Percentiles rank a stretch among this genome's conserved stretches.
These are phyloP conservation scores for Octonoba sinensis DNA, from an alignment of 2,888 invertebrate genomes.

Conservation along the genomic window DNA sequence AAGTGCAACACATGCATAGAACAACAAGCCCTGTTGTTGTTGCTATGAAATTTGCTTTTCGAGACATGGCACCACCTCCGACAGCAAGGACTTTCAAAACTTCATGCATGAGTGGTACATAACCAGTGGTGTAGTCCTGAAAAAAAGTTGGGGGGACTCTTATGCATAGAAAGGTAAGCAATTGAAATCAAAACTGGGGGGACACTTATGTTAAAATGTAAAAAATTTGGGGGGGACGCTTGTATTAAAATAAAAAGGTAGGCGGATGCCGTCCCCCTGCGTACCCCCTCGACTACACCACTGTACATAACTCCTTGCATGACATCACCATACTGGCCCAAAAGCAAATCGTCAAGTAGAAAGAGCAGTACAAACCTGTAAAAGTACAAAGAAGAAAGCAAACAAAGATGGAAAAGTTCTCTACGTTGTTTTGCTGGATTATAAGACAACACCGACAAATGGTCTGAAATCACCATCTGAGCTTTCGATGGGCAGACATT, in stretches of 20 bases:
- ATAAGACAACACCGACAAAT: slow-evolving; percentile 5
- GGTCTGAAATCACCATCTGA: neutral
- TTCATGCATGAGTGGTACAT: slow-evolving; percentile 13
- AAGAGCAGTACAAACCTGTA: slow-evolving; percentile 25
- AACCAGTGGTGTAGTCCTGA: too few species aligned
- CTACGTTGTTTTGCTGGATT: slow-evolving; percentile 8
- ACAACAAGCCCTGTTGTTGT: slow-evolving; percentile 3
- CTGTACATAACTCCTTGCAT: slow-evolving; percentile 3
- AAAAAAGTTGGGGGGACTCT: too few species aligned
- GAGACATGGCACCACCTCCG: slow-evolving; percentile 25
- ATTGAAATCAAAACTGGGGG: too few species aligned
- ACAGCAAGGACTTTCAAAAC: neutral
- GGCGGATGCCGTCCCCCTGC: too few species aligned
- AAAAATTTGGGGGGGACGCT: too few species aligned
- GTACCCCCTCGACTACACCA: too few species aligned
- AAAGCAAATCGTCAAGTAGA: slow-evolving; percentile 23
- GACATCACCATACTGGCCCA: slow-evolving; percentile 28
- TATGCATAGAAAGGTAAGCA: too few species aligned
- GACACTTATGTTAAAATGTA: too few species aligned
- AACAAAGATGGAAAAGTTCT: slow-evolving; percentile 18
- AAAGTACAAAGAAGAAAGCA: slow-evolving; percentile 13
- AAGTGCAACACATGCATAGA: slow-evolving; percentile 18
- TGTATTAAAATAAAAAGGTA: too few species aligned
- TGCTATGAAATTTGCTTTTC: slow-evolving; percentile 16
- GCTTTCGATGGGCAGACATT: slow-evolving; percentile 12